Evolutionary conservation across 1,140 invertebrate species (phyloP).

Genomic region (Belonocnema kinseyi): DNA sequence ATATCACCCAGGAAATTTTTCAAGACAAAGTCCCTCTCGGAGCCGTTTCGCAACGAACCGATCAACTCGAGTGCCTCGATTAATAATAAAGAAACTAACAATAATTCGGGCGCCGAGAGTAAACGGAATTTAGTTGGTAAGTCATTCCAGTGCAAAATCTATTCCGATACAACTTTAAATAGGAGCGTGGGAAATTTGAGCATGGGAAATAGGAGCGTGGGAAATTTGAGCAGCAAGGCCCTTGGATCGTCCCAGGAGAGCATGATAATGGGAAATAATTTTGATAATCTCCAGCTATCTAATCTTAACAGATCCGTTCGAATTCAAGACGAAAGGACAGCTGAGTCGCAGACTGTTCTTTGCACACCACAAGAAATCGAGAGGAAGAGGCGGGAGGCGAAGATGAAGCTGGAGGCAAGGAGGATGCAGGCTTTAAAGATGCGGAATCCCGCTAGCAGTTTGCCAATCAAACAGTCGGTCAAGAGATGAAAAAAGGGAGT

Average conservation of each 20-base stretch:
- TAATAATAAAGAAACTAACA: not conserved
- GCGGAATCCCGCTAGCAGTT: not conserved
- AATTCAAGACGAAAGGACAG: constrained; percentile 38
- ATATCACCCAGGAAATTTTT: constrained; percentile 56
- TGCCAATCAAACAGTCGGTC: not conserved
- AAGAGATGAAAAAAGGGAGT: not conserved
- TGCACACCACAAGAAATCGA: constrained; percentile 69
- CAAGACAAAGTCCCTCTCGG: constrained; percentile 61
- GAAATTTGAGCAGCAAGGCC: constrained; percentile 48
- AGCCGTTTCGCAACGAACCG: constrained; percentile 37
- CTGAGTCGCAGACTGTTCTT: constrained; percentile 33
- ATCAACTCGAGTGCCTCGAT: constrained; percentile 6
- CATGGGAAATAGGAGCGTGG: constrained; percentile 15
- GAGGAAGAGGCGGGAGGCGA: constrained; percentile 65
- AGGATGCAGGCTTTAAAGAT: constrained; percentile 40
- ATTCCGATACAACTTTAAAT: constrained; percentile 32
- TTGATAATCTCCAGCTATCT: constrained; percentile 38
- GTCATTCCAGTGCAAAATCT: constrained; percentile 27
- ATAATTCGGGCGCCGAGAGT: constrained; percentile 1
- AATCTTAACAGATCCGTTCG: constrained; percentile 50
- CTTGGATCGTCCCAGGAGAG: constrained; percentile 12
- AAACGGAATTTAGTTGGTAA: constrained; percentile 31
- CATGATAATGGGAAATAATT: constrained; percentile 1
- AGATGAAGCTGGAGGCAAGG: constrained; percentile 62
- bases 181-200: not conserved